These are phyloP conservation scores for Poeciliopsis turneri DNA, from an alignment of 2,797 vertebrate genomes.

Conservation along the genomic window DNA sequence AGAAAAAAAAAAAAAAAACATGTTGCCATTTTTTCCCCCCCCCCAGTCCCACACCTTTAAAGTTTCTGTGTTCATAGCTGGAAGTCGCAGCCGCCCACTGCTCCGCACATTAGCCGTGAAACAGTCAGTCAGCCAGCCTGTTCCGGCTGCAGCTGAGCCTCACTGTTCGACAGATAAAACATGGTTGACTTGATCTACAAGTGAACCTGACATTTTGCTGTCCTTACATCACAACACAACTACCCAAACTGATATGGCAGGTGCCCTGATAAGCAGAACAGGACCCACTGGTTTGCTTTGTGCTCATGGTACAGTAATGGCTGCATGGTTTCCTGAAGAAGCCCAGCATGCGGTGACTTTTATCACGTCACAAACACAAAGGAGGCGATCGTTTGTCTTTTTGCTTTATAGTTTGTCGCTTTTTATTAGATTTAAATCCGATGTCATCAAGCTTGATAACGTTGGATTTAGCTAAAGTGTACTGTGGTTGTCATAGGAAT, in stretches of 20 bases:
- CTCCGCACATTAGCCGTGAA: slow-evolving; percentile 49
- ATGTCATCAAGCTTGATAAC: background rate
- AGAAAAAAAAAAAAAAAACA: background rate
- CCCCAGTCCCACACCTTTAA: slow-evolving; percentile 27
- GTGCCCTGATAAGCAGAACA: slow-evolving; percentile 76
- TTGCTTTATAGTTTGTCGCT: background rate
- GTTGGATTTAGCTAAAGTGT: background rate
- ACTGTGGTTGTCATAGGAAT: background rate
- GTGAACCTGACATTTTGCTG: slow-evolving; percentile 83
- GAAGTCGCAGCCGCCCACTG: slow-evolving; percentile 53
- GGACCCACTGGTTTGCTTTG: slow-evolving; percentile 75
- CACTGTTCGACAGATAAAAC: slow-evolving; percentile 81
- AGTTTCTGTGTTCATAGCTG: slow-evolving; percentile 43
- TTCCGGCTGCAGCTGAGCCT: slow-evolving; percentile 69
- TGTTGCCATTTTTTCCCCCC: slow-evolving; percentile 13
- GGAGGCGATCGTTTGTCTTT: slow-evolving; percentile 12
- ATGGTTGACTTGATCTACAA: slow-evolving; percentile 85
- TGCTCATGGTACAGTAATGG: slow-evolving; percentile 68
- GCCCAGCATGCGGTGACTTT: slow-evolving; percentile 41
- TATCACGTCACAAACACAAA: slow-evolving; percentile 43
- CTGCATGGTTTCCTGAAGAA: slow-evolving; percentile 67
- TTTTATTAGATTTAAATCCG: slow-evolving; percentile 9
- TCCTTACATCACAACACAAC: slow-evolving; percentile 80
- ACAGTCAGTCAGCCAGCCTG: slow-evolving; percentile 64
- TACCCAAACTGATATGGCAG: slow-evolving; percentile 79